Evolutionary conservation across 1,140 invertebrate species (phyloP).

Genomic region (Dolichoris vasculosae): DNA sequence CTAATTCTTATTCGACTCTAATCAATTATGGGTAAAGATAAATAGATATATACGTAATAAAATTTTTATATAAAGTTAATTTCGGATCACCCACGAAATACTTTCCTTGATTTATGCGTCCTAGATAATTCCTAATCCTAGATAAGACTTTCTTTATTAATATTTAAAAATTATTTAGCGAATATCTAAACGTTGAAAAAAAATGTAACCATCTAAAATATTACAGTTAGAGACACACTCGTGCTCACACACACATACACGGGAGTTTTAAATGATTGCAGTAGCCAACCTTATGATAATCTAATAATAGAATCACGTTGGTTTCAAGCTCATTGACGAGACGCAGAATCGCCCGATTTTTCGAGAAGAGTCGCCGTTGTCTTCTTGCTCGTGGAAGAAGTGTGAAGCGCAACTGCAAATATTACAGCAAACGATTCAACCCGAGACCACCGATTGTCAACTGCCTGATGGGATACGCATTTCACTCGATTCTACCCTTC

Average conservation of each 20-base stretch:
- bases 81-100: too few relatives aligned
- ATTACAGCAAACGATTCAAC: not conserved
- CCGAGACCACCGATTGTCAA: not conserved
- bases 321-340: not conserved
- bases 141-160: too few relatives aligned
- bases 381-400: not conserved
- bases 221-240: not conserved
- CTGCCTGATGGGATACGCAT: not conserved
- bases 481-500: constrained; percentile 26
- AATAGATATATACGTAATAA: too few relatives aligned
- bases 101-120: too few relatives aligned
- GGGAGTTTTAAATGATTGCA: too few relatives aligned
- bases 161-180: too few relatives aligned
- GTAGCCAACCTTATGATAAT: not conserved
- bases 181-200: too few relatives aligned
- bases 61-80: too few relatives aligned
- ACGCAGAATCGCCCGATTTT: not conserved
- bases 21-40: too few relatives aligned
- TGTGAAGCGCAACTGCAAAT: not conserved
- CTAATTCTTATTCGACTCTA: too few relatives aligned
- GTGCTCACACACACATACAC: not conserved
- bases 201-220: too few relatives aligned
- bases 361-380: not conserved
- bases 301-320: not conserved
- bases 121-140: too few relatives aligned